phyloP scores from a whole-genome alignment of 2,113 vertebrate species.

The Danio rerio region GRCz12tu NC_133197.1:39277001-39277500 shows the following conservation, averaged over 20 bases:
- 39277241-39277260: not conserved
- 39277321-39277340: not conserved
- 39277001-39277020: too few relatives aligned
- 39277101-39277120: too few relatives aligned
- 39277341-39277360: constrained; percentile 26
- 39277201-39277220: not conserved
- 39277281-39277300: not conserved
- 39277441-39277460: constrained; percentile 67
- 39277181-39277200: too few relatives aligned
- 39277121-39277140: too few relatives aligned
- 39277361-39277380: constrained; percentile 13
- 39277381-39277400: not conserved
- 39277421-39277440: constrained; percentile 55
- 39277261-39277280: not conserved
- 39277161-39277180: too few relatives aligned
- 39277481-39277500: constrained; percentile 63
- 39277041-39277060: too few relatives aligned
- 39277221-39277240: not conserved
- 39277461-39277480: constrained; percentile 61
- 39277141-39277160: too few relatives aligned
- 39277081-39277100: too few relatives aligned
- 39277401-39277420: constrained; percentile 40
- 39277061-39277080: too few relatives aligned
- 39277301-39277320: constrained; percentile 1
- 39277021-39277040: too few relatives aligned